phyloP scores from a whole-genome alignment of 2,113 vertebrate genomes.

The Cheirogaleus medius region DNA sequence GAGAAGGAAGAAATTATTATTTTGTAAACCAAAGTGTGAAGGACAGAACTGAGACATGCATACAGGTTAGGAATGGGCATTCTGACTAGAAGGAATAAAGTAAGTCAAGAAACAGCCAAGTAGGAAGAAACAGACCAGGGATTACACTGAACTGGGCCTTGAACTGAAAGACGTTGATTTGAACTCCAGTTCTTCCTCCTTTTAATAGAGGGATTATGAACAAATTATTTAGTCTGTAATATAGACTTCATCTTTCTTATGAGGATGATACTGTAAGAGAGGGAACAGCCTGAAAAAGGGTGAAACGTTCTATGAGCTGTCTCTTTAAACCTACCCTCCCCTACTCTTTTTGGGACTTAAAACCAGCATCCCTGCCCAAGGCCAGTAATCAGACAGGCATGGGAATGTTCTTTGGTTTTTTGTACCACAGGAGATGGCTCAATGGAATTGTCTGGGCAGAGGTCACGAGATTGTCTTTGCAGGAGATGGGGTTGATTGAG shows the following conservation, averaged over 20 bases:
- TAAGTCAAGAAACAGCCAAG: not conserved
- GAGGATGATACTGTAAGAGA: not conserved
- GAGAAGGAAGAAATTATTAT: not conserved
- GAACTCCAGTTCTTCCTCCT: not conserved
- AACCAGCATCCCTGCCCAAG: no score
- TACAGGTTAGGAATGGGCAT: not conserved
- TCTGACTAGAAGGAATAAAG: not conserved
- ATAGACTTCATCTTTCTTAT: not conserved
- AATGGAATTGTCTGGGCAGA: no score
- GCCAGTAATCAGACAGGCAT: no score
- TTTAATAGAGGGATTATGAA: not conserved
- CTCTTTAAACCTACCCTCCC: not conserved
- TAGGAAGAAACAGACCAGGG: not conserved
- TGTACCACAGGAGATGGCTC: no score
- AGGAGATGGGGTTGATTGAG: no score
- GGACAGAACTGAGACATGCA: not conserved
- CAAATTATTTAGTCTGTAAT: not conserved
- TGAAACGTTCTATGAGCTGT: no score
- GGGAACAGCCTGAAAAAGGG: not conserved
- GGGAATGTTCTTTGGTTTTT: no score
- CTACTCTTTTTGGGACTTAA: no score
- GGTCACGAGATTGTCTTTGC: no score
- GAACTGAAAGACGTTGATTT: not conserved
- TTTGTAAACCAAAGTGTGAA: not conserved
- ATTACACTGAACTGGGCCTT: not conserved